phyloP scores from a whole-genome alignment of 2,797 vertebrate species.

The Cryptoprocta ferox region DNA sequence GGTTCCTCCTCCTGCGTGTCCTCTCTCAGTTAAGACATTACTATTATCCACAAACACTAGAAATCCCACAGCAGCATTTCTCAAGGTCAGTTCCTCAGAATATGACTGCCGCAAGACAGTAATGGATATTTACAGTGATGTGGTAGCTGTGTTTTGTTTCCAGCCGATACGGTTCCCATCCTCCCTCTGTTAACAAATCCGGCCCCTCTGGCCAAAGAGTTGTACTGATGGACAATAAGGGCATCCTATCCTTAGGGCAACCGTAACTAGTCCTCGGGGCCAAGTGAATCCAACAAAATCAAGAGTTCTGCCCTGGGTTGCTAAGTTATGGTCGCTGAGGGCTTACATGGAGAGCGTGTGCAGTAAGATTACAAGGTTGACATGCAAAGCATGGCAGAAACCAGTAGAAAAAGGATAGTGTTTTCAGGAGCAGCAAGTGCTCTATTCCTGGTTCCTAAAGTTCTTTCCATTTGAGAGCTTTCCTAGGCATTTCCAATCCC shows the following conservation, averaged over 20 bases:
- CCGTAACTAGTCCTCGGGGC: neutral
- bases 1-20: neutral
- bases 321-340: neutral
- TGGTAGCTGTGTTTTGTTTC: neutral
- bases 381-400: neutral
- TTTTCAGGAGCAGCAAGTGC: neutral
- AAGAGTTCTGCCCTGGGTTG: neutral
- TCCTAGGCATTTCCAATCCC: neutral
- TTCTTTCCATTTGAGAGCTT: neutral
- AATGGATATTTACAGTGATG: neutral
- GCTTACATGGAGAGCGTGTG: neutral
- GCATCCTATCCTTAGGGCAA: neutral
- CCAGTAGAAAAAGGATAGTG: neutral
- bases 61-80: neutral
- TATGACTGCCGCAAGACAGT: neutral
- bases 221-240: neutral
- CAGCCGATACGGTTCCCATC: neutral
- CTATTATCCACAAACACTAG: neutral
- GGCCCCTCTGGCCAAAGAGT: neutral
- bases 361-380: neutral
- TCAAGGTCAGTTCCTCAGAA: neutral
- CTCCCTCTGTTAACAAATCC: neutral
- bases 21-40: neutral
- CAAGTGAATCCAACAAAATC: slow-evolving; percentile 20
- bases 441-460: neutral